A percentile compares a stretch with the other conserved stretches of the same genome.
Evolutionary conservation across 35 echinoderm and acorn worm species (phyloP).

Genomic region (Heliocidaris tuberculata): DNA sequence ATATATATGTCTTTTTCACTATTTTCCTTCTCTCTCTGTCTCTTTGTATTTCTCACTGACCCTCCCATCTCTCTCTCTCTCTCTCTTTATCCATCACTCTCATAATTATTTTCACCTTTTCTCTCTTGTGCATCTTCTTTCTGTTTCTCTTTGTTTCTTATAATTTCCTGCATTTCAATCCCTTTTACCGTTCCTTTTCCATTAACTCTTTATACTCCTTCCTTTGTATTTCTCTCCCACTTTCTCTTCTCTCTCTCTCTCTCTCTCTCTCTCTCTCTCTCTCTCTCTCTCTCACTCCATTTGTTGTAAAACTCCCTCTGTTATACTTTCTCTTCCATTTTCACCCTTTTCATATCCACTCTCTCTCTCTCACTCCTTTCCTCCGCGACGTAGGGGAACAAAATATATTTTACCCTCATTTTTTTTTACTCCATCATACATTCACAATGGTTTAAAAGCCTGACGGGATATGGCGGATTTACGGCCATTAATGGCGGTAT

Average conservation of each 20-base stretch:
- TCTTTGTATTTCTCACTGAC: too few species aligned
- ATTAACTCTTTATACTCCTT: not conserved
- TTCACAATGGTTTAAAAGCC: slow-evolving; percentile 38
- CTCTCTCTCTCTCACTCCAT: too few species aligned
- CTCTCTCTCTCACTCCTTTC: too few species aligned
- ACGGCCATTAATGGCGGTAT: slow-evolving; percentile 13
- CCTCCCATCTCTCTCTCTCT: not conserved
- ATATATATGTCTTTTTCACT: too few species aligned
- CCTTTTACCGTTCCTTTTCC: not conserved
- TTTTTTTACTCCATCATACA: slow-evolving; percentile 18
- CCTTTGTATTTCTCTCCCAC: not conserved
- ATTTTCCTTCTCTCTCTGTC: not conserved
- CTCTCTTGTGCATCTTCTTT: not conserved
- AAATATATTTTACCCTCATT: not conserved
- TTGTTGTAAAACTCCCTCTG: too few species aligned
- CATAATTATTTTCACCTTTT: not conserved
- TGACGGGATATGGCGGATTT: slow-evolving; percentile 30
- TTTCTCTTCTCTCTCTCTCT: too few species aligned
- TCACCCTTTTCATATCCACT: too few species aligned
- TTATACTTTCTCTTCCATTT: too few species aligned
- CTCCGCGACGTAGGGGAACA: too few species aligned
- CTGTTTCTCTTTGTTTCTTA: not conserved
- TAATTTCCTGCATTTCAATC: not conserved
- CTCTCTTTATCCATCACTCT: not conserved
- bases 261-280: too few species aligned